A percentile compares a stretch with the other conserved stretches of the same genome.
Conservation (phyloP, 1,140 invertebrate species). For the Propsilocerus akamusi region DNA sequence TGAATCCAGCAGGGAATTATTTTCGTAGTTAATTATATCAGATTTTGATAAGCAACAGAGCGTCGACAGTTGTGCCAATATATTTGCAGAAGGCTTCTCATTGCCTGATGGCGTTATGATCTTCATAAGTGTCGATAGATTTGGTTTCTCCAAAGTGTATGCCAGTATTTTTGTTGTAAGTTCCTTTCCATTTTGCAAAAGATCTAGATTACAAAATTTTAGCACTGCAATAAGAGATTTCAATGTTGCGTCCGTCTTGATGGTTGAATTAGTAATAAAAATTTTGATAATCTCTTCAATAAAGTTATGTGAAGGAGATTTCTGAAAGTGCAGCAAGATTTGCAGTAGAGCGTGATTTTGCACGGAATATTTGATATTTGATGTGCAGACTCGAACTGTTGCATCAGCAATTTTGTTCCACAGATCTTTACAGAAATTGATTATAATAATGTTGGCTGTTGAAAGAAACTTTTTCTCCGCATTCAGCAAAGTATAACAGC, state of each 20-base stretch:
- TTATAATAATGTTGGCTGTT: neutral
- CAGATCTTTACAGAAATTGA: neutral
- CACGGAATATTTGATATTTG: neutral
- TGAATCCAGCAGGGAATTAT: neutral
- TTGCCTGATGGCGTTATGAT: neutral
- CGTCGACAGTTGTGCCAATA: neutral
- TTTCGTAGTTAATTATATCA: neutral
- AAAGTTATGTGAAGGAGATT: constrained; percentile 6
- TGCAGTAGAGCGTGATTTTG: constrained; percentile 14
- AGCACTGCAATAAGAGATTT: neutral
- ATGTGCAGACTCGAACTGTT: neutral
- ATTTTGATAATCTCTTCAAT: constrained; percentile 23
- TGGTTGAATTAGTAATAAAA: constrained; percentile 7
- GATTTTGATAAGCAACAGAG: neutral
- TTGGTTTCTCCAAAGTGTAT: neutral
- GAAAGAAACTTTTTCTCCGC: neutral
- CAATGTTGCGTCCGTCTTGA: constrained; percentile 9
- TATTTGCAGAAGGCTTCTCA: neutral
- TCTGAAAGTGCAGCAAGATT: constrained; percentile 13
- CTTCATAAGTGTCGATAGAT: neutral
- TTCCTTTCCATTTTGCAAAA: neutral
- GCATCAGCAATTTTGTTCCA: neutral
- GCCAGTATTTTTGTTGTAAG: neutral
- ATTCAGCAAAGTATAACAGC: neutral
- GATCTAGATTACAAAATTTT: neutral